phyloP scores from a whole-genome alignment of 2,797 vertebrate genomes.

The Propithecus perrieri region DNA sequence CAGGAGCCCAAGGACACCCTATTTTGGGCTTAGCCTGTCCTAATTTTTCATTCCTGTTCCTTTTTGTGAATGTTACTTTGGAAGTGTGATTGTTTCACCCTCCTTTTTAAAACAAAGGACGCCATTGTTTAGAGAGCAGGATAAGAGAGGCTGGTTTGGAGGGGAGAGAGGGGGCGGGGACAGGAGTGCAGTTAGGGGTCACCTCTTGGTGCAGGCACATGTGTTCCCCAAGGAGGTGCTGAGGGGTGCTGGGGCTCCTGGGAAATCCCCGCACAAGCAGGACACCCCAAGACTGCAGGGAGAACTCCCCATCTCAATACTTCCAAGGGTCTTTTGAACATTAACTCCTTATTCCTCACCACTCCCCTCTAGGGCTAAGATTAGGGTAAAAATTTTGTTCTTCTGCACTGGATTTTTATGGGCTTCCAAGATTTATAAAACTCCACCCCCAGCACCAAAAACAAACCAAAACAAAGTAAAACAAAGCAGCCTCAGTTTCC shows the following conservation, averaged over 20 bases:
- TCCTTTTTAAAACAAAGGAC: slow-evolving; percentile 67
- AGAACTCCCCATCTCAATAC: background rate
- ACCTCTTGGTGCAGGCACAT: background rate
- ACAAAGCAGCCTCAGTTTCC: background rate
- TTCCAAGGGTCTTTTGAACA: background rate
- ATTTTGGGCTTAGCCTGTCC: background rate
- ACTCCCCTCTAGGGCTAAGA: background rate
- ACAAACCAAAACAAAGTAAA: background rate
- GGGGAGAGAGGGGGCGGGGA: background rate
- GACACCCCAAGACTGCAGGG: background rate
- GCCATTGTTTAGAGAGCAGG: slow-evolving; percentile 32
- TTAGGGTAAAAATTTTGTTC: background rate
- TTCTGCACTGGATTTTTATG: background rate
- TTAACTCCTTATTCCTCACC: background rate
- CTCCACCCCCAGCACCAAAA: background rate
- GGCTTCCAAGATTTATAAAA: slow-evolving; percentile 39
- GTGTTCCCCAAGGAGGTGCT: background rate
- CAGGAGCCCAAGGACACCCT: background rate
- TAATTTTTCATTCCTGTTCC: slow-evolving; percentile 45
- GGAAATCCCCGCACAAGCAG: background rate
- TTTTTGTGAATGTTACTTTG: slow-evolving; percentile 50
- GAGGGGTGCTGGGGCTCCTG: background rate
- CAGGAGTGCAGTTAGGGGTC: background rate
- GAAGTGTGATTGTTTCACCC: slow-evolving; percentile 41
- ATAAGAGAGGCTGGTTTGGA: background rate